Evolutionary conservation across 2,797 vertebrate genomes (phyloP), one percentile per base, ranked within the genome.

Genomic region (Rousettus madagascariensis): DNA sequence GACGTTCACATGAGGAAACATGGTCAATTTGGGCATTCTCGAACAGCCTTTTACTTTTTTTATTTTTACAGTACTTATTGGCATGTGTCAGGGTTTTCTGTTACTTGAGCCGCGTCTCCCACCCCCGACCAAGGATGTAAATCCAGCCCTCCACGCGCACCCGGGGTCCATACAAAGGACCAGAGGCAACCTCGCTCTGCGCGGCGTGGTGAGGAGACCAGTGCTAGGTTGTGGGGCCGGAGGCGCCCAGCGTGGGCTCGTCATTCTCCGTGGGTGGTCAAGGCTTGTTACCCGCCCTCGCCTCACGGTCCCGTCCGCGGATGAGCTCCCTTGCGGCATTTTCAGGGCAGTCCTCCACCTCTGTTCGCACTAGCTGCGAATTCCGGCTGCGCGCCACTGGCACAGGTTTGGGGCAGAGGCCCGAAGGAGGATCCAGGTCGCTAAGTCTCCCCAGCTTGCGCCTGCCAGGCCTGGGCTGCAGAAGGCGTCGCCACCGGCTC

Each of bases 181-280:
- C n/a, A 49, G 72, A 82, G 38, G 55, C 59, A 84, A 59, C 9
- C 41, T 66, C 3, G 33, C 43, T 74, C 38, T 24, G 51, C 4
- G 43, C 2, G 0, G 30, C 5, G 7, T 36, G 38, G 59, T 80
- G 86, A 43, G 33, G 43, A 79, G 71, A 86, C 51, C 15, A 0
- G 7, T 75, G 51, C 77, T 6, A 11, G 33, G 65, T 74, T 82
- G 51, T 51, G 4, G 9, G 49, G 61, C 19, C 36, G 1, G 20
- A 38, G 74, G 75, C 8, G n/a, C 65, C 77, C 6, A 12, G 41
- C 41, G 8, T 65, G 43, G 65, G 55, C 36, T 94, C 19, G 26
- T n/a, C 80, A 24, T 87, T 85, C 91, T 84, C 19, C 63, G 24
- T 61, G 77, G 96, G 93, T 96, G 91, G 91, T 86, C 51, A 0